phyloP scores from a whole-genome alignment of 2,113 vertebrate genomes.

The Redunca redunca region DNA sequence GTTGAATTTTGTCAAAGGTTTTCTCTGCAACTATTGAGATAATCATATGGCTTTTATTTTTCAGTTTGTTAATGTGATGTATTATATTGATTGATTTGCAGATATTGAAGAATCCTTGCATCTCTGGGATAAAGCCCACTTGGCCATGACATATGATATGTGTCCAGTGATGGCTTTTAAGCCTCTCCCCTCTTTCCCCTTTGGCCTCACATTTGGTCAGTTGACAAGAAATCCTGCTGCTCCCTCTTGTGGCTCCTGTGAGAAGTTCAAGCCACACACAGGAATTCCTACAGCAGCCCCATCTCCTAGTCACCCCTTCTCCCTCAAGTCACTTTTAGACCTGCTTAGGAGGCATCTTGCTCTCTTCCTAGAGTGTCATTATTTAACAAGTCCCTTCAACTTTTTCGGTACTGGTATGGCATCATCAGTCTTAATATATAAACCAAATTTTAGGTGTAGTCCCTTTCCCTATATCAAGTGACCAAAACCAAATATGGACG shows the following conservation, averaged over 20 bases:
- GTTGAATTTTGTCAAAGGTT: too few relatives aligned
- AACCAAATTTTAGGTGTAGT: neutral
- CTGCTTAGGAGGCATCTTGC: neutral
- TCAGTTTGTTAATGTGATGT: too few relatives aligned
- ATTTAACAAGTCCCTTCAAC: neutral
- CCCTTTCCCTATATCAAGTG: neutral
- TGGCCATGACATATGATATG: too few relatives aligned
- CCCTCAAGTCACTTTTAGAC: neutral
- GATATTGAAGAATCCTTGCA: too few relatives aligned
- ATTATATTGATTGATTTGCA: too few relatives aligned
- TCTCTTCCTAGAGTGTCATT: neutral
- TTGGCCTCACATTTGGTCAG: neutral
- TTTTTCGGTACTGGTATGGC: neutral
- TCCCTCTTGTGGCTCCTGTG: neutral
- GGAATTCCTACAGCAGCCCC: neutral
- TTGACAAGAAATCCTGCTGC: rapidly evolving
- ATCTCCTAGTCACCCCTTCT: neutral
- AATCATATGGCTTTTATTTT: too few relatives aligned
- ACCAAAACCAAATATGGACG: neutral
- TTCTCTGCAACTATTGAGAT: too few relatives aligned
- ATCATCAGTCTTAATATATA: neutral
- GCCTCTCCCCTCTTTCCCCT: neutral
- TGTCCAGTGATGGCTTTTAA: neutral
- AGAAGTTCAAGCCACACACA: neutral
- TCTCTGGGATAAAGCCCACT: too few relatives aligned